Evolutionary conservation across 2,888 invertebrate species (phyloP), one percentile per base, ranked within the genome.

Genomic region (Agriotes lineatus): DNA sequence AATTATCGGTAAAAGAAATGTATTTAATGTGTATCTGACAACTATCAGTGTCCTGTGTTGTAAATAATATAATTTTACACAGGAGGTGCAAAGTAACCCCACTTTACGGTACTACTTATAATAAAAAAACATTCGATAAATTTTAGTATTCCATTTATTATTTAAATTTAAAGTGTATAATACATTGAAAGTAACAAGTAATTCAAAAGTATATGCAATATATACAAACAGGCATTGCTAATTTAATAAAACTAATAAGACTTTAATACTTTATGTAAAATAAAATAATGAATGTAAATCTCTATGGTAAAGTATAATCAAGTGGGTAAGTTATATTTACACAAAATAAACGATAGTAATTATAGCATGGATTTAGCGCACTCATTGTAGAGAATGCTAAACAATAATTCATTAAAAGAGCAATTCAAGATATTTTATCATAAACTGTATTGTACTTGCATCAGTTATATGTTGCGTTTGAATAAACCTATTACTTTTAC

Each of bases 191-290:
- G 35, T 68, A 68, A 73, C 69, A 73, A 54, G 42, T 67, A 71
- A n/a, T 54, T 62, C 56, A 54, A 72, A 69, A 54, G 66, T 68
- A 65, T 67, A 57, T 67, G 65, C 65, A 70, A 72, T 69, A 71
- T 73, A 71, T 73, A 73, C 72, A 73, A 73, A 68, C 69, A 72
- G 60, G 59, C 61, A 33, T 65, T 44, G 50, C 63, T 59, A 63
- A 69, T 67, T 69, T 69, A n/a, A 54, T 69, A 66, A 67, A 71
- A 67, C 63, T 67, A 64, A 61, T 73, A 69, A 71, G 35, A 64
- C 30, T 57, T 63, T 58, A 68, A 68, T 68, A 68, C 68, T 63
- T 61, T 52, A 68, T 45, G 63, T 42, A 62, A 63, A 61, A 63
- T 68, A 42, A 64, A 63, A 59, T 50, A 14, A 63, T 48, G 30